These are phyloP conservation scores for Drosophila paranaensis DNA, from an alignment of 2,888 invertebrate genomes.

Conservation along the genomic window DNA sequence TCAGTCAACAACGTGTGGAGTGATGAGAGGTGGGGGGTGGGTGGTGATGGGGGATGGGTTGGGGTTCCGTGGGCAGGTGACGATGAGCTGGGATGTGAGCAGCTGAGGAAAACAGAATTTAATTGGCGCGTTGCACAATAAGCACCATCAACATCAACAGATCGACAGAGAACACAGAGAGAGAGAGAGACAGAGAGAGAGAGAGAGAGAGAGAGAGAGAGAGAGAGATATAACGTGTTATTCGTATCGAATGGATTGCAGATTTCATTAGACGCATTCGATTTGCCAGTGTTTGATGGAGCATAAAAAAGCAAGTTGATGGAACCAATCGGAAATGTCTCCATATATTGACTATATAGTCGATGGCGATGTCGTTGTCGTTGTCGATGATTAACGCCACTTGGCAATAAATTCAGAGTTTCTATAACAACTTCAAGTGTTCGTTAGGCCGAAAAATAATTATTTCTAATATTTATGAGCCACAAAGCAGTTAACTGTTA, in stretches of 20 bases:
- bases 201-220: no score
- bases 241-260: slow-evolving; percentile 49
- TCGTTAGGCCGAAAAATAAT: not conserved
- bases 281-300: slow-evolving; percentile 44
- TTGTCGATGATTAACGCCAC: not conserved
- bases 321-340: slow-evolving; percentile 9
- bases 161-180: not conserved
- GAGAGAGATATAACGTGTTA: slow-evolving; percentile 24
- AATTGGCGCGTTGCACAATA: slow-evolving; percentile 30
- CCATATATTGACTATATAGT: not conserved
- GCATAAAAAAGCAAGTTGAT: slow-evolving; percentile 35
- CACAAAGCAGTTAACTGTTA: not conserved
- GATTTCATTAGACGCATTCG: slow-evolving; percentile 53
- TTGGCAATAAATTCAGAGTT: not conserved
- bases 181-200: not conserved
- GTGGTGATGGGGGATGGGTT: no score
- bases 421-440: not conserved
- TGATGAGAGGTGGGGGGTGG: not conserved
- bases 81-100: not conserved
- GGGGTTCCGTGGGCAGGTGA: not conserved
- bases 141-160: slow-evolving; percentile 5
- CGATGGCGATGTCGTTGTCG: no score
- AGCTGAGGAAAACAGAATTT: slow-evolving; percentile 1
- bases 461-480: not conserved
- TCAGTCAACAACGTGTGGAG: not conserved